phyloP scores from a whole-genome alignment of 2,797 vertebrate species.

The Echeneis naucrates region DNA sequence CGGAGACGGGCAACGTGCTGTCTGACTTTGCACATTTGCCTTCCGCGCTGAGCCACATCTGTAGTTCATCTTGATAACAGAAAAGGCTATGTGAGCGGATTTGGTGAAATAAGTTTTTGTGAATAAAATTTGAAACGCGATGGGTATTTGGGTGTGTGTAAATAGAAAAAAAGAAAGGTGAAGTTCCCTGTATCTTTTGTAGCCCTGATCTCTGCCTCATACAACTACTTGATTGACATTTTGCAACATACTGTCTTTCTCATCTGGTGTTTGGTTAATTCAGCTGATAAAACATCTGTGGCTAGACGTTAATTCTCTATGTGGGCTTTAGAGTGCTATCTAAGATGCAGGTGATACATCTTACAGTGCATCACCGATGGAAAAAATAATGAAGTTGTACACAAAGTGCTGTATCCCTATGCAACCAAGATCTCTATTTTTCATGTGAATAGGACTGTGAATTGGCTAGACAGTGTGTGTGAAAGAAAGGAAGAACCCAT shows the following conservation, averaged over 20 bases:
- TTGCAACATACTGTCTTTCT: constrained; percentile 32
- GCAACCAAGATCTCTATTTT: constrained; percentile 59
- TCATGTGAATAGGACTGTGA: constrained; percentile 65
- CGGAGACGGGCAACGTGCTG: constrained; percentile 56
- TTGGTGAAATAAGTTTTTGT: constrained; percentile 79
- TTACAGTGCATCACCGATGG: background rate
- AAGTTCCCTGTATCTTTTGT: constrained; percentile 51
- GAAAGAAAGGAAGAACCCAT: constrained; percentile 50
- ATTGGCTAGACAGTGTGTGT: constrained; percentile 70
- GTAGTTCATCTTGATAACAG: constrained; percentile 79
- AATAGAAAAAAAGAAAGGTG: constrained; percentile 24
- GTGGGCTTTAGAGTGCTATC: constrained; percentile 11
- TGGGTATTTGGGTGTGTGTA: constrained; percentile 22
- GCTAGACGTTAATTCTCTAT: background rate
- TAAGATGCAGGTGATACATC: background rate
- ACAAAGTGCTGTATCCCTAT: constrained; percentile 48
- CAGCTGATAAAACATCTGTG: background rate
- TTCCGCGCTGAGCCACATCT: constrained; percentile 68
- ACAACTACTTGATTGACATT: constrained; percentile 35
- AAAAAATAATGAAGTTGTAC: constrained; percentile 28
- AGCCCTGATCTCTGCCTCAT: constrained; percentile 33
- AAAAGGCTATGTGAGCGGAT: constrained; percentile 75
- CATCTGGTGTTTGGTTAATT: background rate
- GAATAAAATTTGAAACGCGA: constrained; percentile 71
- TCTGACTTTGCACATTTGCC: constrained; percentile 80